Percentiles rank a stretch among this genome's conserved stretches.
Conservation (phyloP, 2,113 vertebrate genomes). For the Ramphastos sulfuratus region DNA sequence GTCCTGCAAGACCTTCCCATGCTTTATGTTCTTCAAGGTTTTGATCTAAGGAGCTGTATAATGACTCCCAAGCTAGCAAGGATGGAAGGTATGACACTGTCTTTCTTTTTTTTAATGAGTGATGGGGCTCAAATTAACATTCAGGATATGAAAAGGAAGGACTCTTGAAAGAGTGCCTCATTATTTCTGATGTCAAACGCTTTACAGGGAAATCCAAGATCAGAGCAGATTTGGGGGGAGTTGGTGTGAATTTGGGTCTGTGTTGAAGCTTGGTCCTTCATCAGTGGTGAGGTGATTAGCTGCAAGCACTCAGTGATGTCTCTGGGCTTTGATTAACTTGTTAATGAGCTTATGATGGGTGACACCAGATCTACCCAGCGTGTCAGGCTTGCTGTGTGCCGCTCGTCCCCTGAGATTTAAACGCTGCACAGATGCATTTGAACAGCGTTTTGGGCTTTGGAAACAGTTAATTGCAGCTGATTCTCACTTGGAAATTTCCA, state of each 20-base stretch:
- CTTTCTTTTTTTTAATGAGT: neutral
- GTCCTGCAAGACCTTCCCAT: neutral
- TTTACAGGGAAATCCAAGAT: slow-evolving; percentile 42
- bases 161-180: slow-evolving; percentile 8
- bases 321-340: slow-evolving; percentile 48
- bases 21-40: neutral
- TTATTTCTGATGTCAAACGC: slow-evolving; percentile 38
- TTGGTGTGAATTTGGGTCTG: neutral
- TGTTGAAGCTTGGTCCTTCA: neutral
- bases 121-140: slow-evolving; percentile 34
- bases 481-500: neutral
- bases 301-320: neutral
- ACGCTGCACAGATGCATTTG: neutral
- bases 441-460: neutral
- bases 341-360: neutral
- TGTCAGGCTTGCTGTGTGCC: neutral
- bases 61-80: neutral
- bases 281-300: slow-evolving; percentile 6
- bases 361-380: neutral
- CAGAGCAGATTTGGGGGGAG: slow-evolving; percentile 4
- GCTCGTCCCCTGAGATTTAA: neutral
- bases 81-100: neutral
- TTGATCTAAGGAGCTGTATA: neutral
- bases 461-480: neutral
- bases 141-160: neutral